These are phyloP conservation scores for Luehdorfia chinensis DNA, from an alignment of 1,140 invertebrate genomes.

Conservation along the genomic window DNA sequence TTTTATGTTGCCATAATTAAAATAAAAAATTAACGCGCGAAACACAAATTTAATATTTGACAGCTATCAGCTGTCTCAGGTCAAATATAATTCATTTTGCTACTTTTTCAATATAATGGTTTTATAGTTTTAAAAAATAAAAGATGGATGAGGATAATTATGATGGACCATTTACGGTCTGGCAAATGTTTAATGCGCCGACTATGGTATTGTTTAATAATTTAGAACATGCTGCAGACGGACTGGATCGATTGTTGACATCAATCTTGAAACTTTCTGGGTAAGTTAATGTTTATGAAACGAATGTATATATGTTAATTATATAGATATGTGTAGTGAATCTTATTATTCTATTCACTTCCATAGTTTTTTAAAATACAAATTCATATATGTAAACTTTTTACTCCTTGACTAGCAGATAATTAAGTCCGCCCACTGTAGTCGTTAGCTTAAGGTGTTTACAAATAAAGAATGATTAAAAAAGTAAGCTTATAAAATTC, in stretches of 20 bases:
- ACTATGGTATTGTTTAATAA: constrained; percentile 73
- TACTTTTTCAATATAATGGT: neutral
- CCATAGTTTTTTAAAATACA: neutral
- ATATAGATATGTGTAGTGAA: no score
- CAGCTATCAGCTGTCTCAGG: neutral
- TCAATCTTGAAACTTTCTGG: constrained; percentile 74
- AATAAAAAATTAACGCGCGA: neutral
- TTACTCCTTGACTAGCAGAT: no score
- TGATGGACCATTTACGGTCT: constrained; percentile 72
- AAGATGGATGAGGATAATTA: constrained; percentile 59
- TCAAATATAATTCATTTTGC: neutral
- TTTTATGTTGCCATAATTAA: no score
- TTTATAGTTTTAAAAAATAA: constrained; percentile 2
- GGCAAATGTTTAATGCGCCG: constrained; percentile 77
- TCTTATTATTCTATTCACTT: no score
- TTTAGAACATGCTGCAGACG: constrained; percentile 67
- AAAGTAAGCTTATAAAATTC: no score
- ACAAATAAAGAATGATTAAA: no score
- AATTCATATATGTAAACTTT: neutral
- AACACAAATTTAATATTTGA: constrained; percentile 5
- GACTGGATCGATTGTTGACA: constrained; percentile 65
- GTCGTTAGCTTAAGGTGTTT: no score
- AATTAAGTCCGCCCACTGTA: no score
- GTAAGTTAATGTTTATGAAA: constrained; percentile 45
- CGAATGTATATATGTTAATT: no score